A percentile compares a stretch with the other conserved stretches of the same genome.
Evolutionary conservation across 92 coral and sea anemone genomes (phyloP).

Genomic region (Phenganax stokvisi): DNA sequence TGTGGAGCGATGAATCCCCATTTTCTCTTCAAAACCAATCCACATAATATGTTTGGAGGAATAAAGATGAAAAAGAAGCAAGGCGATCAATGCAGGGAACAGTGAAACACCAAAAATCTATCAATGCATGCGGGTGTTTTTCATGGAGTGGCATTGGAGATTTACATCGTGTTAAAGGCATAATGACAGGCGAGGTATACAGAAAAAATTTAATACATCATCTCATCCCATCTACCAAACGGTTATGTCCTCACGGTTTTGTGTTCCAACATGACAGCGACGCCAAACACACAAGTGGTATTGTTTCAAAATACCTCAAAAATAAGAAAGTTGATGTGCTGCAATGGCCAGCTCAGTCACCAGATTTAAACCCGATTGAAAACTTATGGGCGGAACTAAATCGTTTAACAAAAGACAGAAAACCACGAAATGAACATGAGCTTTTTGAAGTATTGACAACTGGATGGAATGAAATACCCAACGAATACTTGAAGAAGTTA

Average conservation of each 20-base stretch:
- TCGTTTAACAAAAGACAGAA: conserved; percentile 3
- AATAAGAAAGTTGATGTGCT: conserved; percentile 8
- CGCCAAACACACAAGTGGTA: conserved; percentile 32
- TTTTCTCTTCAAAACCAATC: neutral
- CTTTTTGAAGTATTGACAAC: conserved; percentile 1
- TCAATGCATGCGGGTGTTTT: no score
- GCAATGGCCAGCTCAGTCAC: conserved; percentile 32
- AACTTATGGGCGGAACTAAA: conserved; percentile 36
- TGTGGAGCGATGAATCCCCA: conserved; percentile 3
- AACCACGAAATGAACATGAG: neutral
- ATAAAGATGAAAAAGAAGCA: neutral
- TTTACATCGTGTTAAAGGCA: no score
- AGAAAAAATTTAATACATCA: conserved; percentile 12
- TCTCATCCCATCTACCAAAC: conserved; percentile 13
- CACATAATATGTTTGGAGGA: neutral
- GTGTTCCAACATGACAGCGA: conserved; percentile 31
- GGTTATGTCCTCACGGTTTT: conserved; percentile 17
- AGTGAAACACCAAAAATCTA: conserved; percentile 4
- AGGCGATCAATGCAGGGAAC: conserved; percentile 14
- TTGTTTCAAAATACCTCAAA: conserved; percentile 13
- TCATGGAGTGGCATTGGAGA: neutral
- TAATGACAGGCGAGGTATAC: neutral
- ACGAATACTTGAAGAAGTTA: conserved; percentile 3
- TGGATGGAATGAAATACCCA: neutral
- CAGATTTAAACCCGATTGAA: conserved; percentile 38